Evolutionary conservation across 2,797 vertebrate species (phyloP), one percentile per base, ranked within the genome.

Genomic region (Microcaecilia unicolor): DNA sequence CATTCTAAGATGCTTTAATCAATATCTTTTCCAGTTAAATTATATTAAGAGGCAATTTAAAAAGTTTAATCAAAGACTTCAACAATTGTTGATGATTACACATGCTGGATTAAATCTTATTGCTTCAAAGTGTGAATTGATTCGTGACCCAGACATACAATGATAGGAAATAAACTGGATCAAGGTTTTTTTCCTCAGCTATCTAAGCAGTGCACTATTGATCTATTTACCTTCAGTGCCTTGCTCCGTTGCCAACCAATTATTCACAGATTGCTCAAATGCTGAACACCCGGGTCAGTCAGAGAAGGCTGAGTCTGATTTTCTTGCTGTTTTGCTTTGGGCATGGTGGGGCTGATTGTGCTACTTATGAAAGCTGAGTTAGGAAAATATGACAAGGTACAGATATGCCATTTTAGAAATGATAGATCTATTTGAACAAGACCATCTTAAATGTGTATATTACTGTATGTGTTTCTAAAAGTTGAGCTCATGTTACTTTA

Each of bases 21-120:
- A 51, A 39, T 52, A 20, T 19, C 10, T 42, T 59, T 48, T 22
- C 12, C 37, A 43, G 54, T 58, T 66, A 41, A 41, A 51, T 29
- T 48, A 12, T 40, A 48, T 20, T 50, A 61, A 63, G 23, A 41
- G 45, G 31, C 26, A 55, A 26, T 48, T 40, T 28, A 44, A 44
- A n/a, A 58, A 33, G 37, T 61, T 64, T 60, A 55, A 34, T 60
- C 61, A 55, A 58, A 56, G 47, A 9, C 13, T 37, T 58, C 12
- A 55, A 46, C 5, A 23, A 37, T 42, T 50, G 37, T 23, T 46
- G 17, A 19, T 62, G 31, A 58, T 65, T 57, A 24, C 21, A 16
- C 24, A 15, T 32, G 28, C 6, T 38, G 35, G 51, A 44, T 61
- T 54, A 56, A 25, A 48, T 53, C 28, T 42, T 41, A n/a, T 11